A percentile compares a stretch with the other conserved stretches of the same genome.
phyloP scores from a whole-genome alignment of 2,113 vertebrate species.

The Campylorhamphus procurvoides region DNA sequence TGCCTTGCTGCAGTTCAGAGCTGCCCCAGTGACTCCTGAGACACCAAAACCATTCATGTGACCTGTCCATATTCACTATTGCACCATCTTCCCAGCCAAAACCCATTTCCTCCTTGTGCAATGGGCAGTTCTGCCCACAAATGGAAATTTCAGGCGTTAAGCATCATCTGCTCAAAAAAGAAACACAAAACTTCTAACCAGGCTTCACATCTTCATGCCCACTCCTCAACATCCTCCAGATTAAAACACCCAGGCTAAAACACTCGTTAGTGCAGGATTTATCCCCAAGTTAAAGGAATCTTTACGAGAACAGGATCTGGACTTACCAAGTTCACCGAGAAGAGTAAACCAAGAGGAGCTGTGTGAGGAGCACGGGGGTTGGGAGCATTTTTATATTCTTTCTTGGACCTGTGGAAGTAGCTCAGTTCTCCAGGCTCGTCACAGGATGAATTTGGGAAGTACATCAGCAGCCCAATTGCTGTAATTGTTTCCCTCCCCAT shows the following conservation, averaged over 20 bases:
- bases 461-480: conserved; percentile 35
- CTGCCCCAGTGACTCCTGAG: not conserved
- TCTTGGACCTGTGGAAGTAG: not conserved
- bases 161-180: not conserved
- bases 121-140: rapidly evolving
- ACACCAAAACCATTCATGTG: not conserved
- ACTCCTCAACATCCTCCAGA: rapidly evolving
- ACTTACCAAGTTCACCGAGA: not conserved
- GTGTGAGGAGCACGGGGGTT: not conserved
- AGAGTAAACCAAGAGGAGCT: not conserved
- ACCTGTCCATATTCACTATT: not conserved
- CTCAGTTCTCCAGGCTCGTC: not conserved
- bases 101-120: not conserved
- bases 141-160: not conserved
- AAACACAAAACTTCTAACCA: not conserved
- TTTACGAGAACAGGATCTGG: rapidly evolving
- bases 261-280: not conserved
- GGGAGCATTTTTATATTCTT: conserved; percentile 14
- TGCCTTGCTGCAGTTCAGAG: not conserved
- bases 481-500: conserved; percentile 11
- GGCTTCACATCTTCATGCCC: not conserved
- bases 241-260: not conserved
- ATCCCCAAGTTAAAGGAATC: not conserved
- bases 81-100: not conserved
- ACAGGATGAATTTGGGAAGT: not conserved